These are phyloP conservation scores for Mythimna loreyi DNA, from an alignment of 2,888 invertebrate species.

Conservation along the genomic window DNA sequence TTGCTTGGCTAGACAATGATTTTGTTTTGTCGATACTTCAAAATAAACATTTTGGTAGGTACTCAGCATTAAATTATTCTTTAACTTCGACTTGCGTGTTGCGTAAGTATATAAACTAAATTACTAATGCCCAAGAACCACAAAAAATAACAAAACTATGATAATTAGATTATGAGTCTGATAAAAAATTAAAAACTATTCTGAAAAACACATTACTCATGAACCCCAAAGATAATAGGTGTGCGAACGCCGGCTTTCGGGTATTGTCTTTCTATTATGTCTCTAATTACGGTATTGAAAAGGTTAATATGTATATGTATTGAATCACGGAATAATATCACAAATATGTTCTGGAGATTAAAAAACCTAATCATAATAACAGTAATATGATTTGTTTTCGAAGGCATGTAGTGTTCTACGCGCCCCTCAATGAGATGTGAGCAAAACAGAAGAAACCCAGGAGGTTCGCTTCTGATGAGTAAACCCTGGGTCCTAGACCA, in stretches of 20 bases:
- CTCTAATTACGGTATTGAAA: too few relatives aligned
- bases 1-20: not conserved
- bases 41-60: not conserved
- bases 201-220: constrained; percentile 19
- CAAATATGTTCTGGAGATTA: not conserved
- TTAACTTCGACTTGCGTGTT: constrained; percentile 11
- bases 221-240: too few relatives aligned
- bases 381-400: not conserved
- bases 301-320: not conserved
- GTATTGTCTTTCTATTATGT: too few relatives aligned
- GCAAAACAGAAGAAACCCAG: too few relatives aligned
- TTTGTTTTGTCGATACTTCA: not conserved
- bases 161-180: constrained; percentile 34
- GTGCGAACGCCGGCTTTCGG: too few relatives aligned
- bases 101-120: constrained; percentile 1
- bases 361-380: not conserved
- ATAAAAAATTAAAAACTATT: constrained; percentile 28
- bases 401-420: too few relatives aligned
- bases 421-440: too few relatives aligned
- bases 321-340: not conserved
- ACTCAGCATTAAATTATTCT: not conserved
- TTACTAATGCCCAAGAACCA: constrained; percentile 11
- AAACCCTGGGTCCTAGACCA: too few relatives aligned
- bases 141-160: not conserved
- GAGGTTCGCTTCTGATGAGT: too few relatives aligned